These are phyloP conservation scores for Thamnaconus septentrionalis DNA, from an alignment of 2,113 vertebrate genomes.

Conservation along the genomic window DNA sequence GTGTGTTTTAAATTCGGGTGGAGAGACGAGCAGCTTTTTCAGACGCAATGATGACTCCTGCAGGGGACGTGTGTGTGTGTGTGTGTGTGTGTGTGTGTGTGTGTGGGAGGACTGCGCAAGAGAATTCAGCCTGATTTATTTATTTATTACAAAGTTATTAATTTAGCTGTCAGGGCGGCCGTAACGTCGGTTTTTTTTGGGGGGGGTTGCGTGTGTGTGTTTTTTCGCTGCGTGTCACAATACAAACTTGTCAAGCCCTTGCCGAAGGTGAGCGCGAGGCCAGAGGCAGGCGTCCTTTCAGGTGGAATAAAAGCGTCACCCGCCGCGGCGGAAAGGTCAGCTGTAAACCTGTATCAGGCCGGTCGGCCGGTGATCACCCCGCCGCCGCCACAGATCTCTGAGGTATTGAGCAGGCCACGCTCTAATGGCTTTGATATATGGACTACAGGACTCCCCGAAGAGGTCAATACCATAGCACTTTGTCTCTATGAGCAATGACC, in stretches of 20 bases:
- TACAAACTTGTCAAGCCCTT: conserved; percentile 13
- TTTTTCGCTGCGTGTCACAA: neutral
- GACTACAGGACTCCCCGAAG: conserved; percentile 74
- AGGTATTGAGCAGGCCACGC: conserved; percentile 76
- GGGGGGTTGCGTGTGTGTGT: conserved; percentile 38
- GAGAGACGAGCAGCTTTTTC: neutral
- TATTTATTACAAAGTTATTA: too few relatives aligned
- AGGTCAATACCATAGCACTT: conserved; percentile 77
- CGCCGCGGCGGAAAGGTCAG: conserved; percentile 76
- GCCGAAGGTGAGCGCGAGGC: conserved; percentile 39
- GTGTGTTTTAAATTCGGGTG: conserved; percentile 8
- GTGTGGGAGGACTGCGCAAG: conserved; percentile 32
- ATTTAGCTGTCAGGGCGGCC: too few relatives aligned
- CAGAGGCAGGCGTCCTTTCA: conserved; percentile 58
- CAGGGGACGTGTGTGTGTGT: neutral
- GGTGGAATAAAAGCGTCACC: conserved; percentile 74
- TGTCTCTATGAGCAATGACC: conserved; percentile 77
- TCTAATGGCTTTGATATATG: conserved; percentile 78
- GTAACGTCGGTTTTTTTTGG: conserved; percentile 21
- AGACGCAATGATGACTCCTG: too few relatives aligned
- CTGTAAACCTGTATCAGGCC: conserved; percentile 79
- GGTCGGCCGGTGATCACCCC: conserved; percentile 75
- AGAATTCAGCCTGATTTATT: neutral
- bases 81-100: conserved; percentile 8
- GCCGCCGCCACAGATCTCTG: conserved; percentile 72